Evolutionary conservation across 2,797 vertebrate genomes (phyloP), one percentile per base, ranked within the genome.

Genomic region (Sphenopsis melanotis): DNA sequence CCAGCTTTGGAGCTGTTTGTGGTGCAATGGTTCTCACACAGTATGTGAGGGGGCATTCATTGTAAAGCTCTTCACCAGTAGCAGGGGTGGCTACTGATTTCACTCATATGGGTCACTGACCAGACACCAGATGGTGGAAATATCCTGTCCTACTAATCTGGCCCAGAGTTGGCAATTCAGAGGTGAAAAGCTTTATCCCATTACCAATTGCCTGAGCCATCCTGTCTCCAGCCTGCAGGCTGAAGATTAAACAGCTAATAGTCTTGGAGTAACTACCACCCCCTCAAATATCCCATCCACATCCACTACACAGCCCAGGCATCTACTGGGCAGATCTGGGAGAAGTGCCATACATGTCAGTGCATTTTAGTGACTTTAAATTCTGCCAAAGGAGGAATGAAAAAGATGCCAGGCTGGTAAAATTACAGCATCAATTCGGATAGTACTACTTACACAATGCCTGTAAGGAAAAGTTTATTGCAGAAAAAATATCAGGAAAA

Each of bases 61-160:
- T 79, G 34, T 50, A 90, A 64, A 90, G 30, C 65, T 87, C 27
- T 46, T 70, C 59, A 66, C 55, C 44, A 69, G 68, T 16, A 81
- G 61, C 29, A 70, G 36, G 22, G 55, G 29, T 53, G 69, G 64
- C 60, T 57, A 70, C 83, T 74, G 30, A 55, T 89, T 79, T 87
- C 68, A 52, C 86, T 94, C 87, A 91, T 78, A 49, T 69, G 94
- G 74, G 93, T 95, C 90, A 95, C 83, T 91, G 72, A 90, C 88
- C 83, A 95, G 87, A 95, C 94, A 95, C 65, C 96, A 97, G 96
- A 96, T 97, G 95, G 96, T 89, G 74, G 83, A 90, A 93, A 84
- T 75, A 91, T 34, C 95, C 92, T 94, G 65, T 87, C 77, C 74
- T 44, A 37, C 82, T 96, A 96, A 96, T 95, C 95, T 96, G 87